A percentile compares a stretch with the other conserved stretches of the same genome.
These are phyloP conservation scores for Drosophila falleni DNA, from an alignment of 2,888 invertebrate genomes.

Conservation along the genomic window DNA sequence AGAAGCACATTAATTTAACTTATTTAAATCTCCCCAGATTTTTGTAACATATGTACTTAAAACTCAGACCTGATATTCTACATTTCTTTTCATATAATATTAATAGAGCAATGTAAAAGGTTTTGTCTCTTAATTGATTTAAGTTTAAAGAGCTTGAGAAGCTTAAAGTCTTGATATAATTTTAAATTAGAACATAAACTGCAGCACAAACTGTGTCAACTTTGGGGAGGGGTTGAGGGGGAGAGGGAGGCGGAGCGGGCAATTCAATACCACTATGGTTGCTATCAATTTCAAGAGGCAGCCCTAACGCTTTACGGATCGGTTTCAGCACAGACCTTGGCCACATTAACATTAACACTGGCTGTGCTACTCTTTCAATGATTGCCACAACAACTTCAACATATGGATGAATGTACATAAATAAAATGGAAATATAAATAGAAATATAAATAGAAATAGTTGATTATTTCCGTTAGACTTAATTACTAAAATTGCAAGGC, in stretches of 20 bases:
- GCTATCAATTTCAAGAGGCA: conserved; percentile 68
- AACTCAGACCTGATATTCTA: neutral
- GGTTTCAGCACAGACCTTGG: conserved; percentile 73
- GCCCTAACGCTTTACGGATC: conserved; percentile 65
- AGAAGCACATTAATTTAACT: no score
- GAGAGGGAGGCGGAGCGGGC: conserved; percentile 7
- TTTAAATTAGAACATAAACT: conserved; percentile 29
- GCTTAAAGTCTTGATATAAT: conserved; percentile 6
- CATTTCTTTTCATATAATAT: neutral
- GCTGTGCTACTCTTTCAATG: conserved; percentile 37
- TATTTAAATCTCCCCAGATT: no score
- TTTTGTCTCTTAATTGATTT: neutral
- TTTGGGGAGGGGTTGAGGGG: neutral
- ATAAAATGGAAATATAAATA: conserved; percentile 32
- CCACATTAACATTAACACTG: conserved; percentile 69
- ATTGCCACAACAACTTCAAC: conserved; percentile 30
- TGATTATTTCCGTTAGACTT: conserved; percentile 72
- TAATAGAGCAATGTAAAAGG: neutral
- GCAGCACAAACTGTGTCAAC: conserved; percentile 54
- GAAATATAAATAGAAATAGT: conserved; percentile 42
- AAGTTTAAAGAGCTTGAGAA: neutral
- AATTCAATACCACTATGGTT: conserved; percentile 58
- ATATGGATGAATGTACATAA: conserved; percentile 4
- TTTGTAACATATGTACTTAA: no score
- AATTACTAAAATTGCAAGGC: conserved; percentile 65